phyloP scores from a whole-genome alignment of 1,140 invertebrate genomes.

The Hydropsyche tenuis region DNA sequence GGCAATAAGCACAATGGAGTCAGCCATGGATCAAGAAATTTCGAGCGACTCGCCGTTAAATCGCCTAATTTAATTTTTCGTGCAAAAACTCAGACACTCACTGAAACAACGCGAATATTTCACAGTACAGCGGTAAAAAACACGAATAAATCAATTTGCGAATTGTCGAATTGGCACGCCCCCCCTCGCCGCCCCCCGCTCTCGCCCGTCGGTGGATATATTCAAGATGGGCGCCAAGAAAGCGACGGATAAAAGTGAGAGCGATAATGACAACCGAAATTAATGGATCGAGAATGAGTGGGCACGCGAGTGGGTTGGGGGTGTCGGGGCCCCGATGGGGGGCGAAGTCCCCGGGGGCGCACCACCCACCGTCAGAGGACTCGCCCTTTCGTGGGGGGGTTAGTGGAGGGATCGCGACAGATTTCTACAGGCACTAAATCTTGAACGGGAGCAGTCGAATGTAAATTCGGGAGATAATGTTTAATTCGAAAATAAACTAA shows the following conservation, averaged over 20 bases:
- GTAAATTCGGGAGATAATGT: conserved; percentile 30
- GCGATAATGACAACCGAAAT: conserved; percentile 37
- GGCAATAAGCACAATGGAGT: too few relatives aligned
- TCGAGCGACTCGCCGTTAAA: too few relatives aligned
- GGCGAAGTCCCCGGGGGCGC: background rate
- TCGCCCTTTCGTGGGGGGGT: too few relatives aligned
- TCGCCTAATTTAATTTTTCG: too few relatives aligned
- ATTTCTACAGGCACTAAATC: conserved; percentile 17
- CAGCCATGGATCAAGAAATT: too few relatives aligned
- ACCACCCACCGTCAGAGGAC: background rate
- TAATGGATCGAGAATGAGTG: conserved; percentile 38
- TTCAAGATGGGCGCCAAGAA: conserved; percentile 19
- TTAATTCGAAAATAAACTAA: conserved; percentile 8
- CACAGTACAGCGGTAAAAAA: background rate
- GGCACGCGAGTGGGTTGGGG: conserved; percentile 19
- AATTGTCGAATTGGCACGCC: conserved; percentile 4
- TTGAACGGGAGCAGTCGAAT: conserved; percentile 20
- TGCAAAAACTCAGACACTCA: too few relatives aligned
- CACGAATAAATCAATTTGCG: conserved; percentile 22
- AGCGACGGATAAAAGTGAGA: conserved; percentile 32
- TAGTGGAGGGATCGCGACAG: background rate
- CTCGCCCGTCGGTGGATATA: background rate
- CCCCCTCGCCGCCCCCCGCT: too few relatives aligned
- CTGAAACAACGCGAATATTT: too few relatives aligned
- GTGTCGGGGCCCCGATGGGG: background rate